These are phyloP conservation scores for Pontoporia blainvillei DNA, from an alignment of 2,113 vertebrate species.

Conservation along the genomic window DNA sequence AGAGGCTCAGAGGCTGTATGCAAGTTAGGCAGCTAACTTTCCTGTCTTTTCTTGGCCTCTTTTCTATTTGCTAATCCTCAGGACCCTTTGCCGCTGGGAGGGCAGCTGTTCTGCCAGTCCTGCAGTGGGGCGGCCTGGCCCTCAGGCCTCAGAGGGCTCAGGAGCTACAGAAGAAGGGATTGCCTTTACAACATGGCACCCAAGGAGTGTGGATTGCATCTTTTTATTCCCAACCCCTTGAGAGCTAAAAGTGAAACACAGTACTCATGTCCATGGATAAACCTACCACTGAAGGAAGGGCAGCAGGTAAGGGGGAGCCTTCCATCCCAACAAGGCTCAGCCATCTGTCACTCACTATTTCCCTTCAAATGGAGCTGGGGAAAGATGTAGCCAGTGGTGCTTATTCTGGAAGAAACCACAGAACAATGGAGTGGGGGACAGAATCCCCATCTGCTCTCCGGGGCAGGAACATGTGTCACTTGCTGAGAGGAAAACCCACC, in stretches of 20 bases:
- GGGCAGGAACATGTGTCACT: not conserved
- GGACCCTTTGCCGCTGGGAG: accelerated
- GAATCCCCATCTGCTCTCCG: not conserved
- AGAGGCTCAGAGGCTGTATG: not conserved
- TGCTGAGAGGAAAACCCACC: not conserved
- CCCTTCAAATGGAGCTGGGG: not conserved
- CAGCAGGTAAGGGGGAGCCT: not conserved
- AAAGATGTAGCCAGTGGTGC: not conserved
- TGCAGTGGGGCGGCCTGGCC: accelerated
- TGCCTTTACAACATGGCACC: not conserved
- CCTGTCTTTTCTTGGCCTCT: not conserved
- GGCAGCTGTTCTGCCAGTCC: not conserved
- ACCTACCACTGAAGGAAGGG: not conserved
- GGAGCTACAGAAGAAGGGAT: not conserved
- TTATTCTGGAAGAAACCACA: not conserved
- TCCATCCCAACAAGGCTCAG: not conserved
- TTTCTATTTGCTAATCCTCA: not conserved
- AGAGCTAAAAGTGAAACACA: not conserved
- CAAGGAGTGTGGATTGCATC: too few species aligned
- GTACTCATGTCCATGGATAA: not conserved
- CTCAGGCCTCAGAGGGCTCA: not conserved
- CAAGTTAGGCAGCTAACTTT: not conserved
- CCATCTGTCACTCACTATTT: accelerated
- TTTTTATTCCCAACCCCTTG: not conserved
- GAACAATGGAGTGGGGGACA: not conserved